These are phyloP conservation scores for Triplophysa tibetana DNA, from an alignment of 2,113 vertebrate genomes.

Conservation along the genomic window DNA sequence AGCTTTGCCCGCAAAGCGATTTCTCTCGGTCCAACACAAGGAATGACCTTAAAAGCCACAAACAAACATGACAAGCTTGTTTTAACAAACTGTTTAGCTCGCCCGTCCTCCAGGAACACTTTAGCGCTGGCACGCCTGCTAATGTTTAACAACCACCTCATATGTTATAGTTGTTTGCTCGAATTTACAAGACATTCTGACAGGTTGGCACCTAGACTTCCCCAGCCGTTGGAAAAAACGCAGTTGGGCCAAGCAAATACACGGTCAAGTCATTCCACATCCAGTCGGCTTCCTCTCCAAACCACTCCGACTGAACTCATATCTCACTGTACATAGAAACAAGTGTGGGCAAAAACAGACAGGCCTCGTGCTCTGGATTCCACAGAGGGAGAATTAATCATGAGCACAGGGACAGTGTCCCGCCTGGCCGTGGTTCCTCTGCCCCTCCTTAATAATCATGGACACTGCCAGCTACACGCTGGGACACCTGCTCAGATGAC, in stretches of 20 bases:
- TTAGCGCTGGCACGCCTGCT: neutral
- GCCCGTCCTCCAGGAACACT: neutral
- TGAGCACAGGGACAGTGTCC: constrained; percentile 9
- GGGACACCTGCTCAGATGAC: constrained; percentile 7
- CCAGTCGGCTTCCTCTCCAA: neutral
- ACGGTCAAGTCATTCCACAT: neutral
- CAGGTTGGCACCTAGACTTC: constrained; percentile 26
- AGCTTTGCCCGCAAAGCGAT: constrained; percentile 11
- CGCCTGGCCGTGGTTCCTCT: constrained; percentile 15
- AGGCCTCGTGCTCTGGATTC: constrained; percentile 22
- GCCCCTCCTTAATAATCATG: neutral
- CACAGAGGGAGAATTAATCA: constrained; percentile 32
- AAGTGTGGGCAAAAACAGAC: constrained; percentile 23
- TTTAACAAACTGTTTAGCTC: constrained; percentile 4
- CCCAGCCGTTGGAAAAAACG: neutral
- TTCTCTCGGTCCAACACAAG: neutral
- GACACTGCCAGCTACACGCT: neutral
- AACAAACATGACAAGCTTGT: constrained; percentile 19
- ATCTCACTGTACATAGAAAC: constrained; percentile 2
- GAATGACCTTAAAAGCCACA: constrained; percentile 14
- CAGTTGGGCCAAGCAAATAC: neutral
- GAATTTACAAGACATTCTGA: constrained; percentile 21
- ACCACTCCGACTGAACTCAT: neutral
- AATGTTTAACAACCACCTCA: constrained; percentile 16
- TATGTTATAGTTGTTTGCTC: constrained; percentile 31